phyloP scores from a whole-genome alignment of 1,140 invertebrate species.

The Hydropsyche tenuis region DNA sequence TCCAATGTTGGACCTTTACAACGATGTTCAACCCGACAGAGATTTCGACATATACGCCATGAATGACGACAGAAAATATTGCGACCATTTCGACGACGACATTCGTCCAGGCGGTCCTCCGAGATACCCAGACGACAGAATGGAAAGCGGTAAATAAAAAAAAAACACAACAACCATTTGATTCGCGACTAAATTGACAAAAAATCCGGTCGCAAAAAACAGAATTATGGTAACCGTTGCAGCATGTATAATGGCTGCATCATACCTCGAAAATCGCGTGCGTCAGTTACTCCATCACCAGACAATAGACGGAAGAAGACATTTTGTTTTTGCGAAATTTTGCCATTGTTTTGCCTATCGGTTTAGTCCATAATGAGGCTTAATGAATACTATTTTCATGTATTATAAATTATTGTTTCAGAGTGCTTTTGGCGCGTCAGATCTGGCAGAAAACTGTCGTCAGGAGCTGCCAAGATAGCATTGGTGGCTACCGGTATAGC shows the following conservation, averaged over 20 bases:
- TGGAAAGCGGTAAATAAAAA: conserved; percentile 43
- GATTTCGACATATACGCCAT: conserved; percentile 81
- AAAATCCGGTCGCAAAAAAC: background rate
- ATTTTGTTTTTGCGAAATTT: conserved; percentile 28
- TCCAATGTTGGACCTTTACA: conserved; percentile 72
- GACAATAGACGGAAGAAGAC: conserved; percentile 37
- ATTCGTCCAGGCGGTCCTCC: background rate
- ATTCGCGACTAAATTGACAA: background rate
- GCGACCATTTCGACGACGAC: conserved; percentile 55
- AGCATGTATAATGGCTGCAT: conserved; percentile 23
- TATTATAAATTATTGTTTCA: conserved; percentile 55
- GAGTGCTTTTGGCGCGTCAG: conserved; percentile 83
- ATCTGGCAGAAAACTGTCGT: conserved; percentile 71
- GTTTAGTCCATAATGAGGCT: conserved; percentile 1
- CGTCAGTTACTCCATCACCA: background rate
- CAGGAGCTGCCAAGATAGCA: conserved; percentile 67
- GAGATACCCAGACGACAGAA: conserved; percentile 33
- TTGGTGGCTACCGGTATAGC: conserved; percentile 71
- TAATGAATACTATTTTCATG: conserved; percentile 15
- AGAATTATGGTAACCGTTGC: conserved; percentile 50
- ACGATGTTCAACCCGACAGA: conserved; percentile 75
- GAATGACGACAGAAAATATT: conserved; percentile 65
- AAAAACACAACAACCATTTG: too few species aligned
- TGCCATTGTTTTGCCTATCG: conserved; percentile 28
- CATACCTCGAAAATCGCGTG: conserved; percentile 3